A percentile compares a stretch with the other conserved stretches of the same genome.
Evolutionary conservation across 92 coral and sea anemone genomes (phyloP).

Genomic region (Palythoa heliodiscus): DNA sequence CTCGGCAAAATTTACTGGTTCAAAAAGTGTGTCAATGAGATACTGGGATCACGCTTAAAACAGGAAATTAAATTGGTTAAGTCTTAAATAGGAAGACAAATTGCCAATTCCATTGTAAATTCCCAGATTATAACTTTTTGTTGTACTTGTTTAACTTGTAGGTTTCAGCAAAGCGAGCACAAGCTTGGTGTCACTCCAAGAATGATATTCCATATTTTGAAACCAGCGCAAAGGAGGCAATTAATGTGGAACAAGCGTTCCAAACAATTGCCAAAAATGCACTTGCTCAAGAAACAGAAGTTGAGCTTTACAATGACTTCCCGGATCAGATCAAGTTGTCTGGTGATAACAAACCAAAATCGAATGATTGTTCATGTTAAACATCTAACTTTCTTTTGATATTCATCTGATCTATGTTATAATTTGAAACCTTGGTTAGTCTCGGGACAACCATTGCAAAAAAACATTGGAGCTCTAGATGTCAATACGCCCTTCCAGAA

Average conservation of each 20-base stretch:
- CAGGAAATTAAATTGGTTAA: too few relatives aligned
- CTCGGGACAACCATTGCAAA: conserved; percentile 1
- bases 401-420: conserved; percentile 17
- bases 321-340: conserved; percentile 98
- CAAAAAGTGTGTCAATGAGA: too few relatives aligned
- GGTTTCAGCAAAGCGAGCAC: conserved; percentile 97
- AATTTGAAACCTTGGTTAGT: conserved; percentile 31
- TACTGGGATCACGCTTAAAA: too few relatives aligned
- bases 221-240: conserved; percentile 99
- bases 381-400: conserved; percentile 11
- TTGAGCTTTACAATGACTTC: conserved; percentile 96
- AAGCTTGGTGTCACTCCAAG: conserved; percentile 97
- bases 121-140: too few relatives aligned
- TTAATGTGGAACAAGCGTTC: conserved; percentile 98
- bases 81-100: too few relatives aligned
- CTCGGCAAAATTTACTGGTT: too few relatives aligned
- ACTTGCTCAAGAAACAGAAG: conserved; percentile 98
- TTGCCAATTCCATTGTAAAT: too few relatives aligned
- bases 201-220: conserved; percentile 98
- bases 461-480: conserved; percentile 7
- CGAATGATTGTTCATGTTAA: conserved; percentile 90
- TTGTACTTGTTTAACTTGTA: conserved; percentile 12
- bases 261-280: conserved; percentile 99
- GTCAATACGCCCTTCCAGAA: not conserved
- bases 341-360: conserved; percentile 82